phyloP scores from a whole-genome alignment of 2,113 vertebrate genomes.

The Pholis gunnellus region DNA sequence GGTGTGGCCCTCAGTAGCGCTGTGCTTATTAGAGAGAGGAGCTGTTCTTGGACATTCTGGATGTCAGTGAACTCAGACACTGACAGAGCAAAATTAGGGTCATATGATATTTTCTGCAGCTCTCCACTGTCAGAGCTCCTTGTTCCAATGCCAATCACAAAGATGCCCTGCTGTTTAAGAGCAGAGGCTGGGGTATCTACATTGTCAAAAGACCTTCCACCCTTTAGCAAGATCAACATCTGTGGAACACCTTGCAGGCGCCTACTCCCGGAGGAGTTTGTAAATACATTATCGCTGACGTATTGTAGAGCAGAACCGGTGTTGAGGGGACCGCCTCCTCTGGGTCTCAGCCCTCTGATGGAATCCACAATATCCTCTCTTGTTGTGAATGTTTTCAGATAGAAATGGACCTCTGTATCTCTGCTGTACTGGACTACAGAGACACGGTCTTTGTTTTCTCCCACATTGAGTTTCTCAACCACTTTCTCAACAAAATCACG shows the following conservation, averaged over 20 bases:
- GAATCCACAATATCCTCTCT: constrained; percentile 47
- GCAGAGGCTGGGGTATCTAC: constrained; percentile 56
- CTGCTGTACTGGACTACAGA: constrained; percentile 69
- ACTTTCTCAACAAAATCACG: not conserved
- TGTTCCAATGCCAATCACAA: constrained; percentile 49
- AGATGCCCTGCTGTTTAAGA: constrained; percentile 61
- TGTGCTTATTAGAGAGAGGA: constrained; percentile 25
- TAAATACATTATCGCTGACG: constrained; percentile 79
- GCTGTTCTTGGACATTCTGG: constrained; percentile 40
- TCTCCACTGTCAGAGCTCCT: constrained; percentile 48
- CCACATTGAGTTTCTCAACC: constrained; percentile 64
- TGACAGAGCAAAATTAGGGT: constrained; percentile 49
- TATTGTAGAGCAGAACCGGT: constrained; percentile 68
- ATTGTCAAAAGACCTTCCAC: constrained; percentile 67
- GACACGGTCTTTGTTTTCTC: constrained; percentile 57
- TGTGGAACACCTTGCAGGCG: constrained; percentile 84
- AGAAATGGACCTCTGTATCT: constrained; percentile 51
- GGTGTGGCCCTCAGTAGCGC: not conserved
- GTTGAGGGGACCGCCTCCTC: constrained; percentile 67
- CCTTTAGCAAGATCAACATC: constrained; percentile 76
- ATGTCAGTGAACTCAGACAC: constrained; percentile 65
- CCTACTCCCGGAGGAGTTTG: constrained; percentile 85
- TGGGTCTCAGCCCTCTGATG: constrained; percentile 55
- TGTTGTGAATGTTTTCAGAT: constrained; percentile 58
- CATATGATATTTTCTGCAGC: constrained; percentile 56